Base-by-base conservation (phyloP, 2,888 invertebrate genomes). In the Agrilus cyanescens region DNA sequence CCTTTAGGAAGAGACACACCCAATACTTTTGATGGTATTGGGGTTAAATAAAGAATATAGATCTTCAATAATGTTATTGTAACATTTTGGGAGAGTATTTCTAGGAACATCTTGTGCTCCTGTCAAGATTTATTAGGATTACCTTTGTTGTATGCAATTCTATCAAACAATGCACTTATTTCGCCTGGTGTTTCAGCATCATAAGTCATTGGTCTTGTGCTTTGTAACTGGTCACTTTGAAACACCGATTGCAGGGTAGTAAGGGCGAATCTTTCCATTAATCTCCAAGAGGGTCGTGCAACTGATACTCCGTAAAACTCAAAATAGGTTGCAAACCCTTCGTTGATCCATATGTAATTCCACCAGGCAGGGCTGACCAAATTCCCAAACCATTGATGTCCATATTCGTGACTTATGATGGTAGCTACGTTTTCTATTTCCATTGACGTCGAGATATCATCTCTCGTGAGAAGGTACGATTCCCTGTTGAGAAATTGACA, bases 351-450 rank as follows among this genome's bases (percentile, higher is more conserved):
- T 3, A 75, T 62, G 49, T 73, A 73, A 13, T 71, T 71, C 80
- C 80, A 80, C 78, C 78, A 78, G 2, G 61, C 57, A 61, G 75
- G 75, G 7, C 76, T 77, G 48, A 79, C 77, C 8, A 78, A 64
- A 65, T 80, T 74, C 1, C 81, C 80, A 58, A 78, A 80, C 80
- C 80, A 80, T 65, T 78, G 80, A 57, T 83, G 84, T 0, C 78
- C 76, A 10, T 83, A 60, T 56, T 83, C 83, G 57, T 83, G 83
- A 0, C 74, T 69, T 8, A 76, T 60, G 46, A 69, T 68, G 2
- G 70, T 68, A 1, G 69, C 69, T 7, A 73, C 68, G 46, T 59
- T 67, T 48, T 69, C 70, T 40, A 67, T 69, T 50, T 68, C 66
- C 3, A 66, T 59, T 0, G 69, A 67, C 0, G 63, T 60, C 34